Conservation (phyloP, 2,113 vertebrate species). For the Bungarus multicinctus region DNA sequence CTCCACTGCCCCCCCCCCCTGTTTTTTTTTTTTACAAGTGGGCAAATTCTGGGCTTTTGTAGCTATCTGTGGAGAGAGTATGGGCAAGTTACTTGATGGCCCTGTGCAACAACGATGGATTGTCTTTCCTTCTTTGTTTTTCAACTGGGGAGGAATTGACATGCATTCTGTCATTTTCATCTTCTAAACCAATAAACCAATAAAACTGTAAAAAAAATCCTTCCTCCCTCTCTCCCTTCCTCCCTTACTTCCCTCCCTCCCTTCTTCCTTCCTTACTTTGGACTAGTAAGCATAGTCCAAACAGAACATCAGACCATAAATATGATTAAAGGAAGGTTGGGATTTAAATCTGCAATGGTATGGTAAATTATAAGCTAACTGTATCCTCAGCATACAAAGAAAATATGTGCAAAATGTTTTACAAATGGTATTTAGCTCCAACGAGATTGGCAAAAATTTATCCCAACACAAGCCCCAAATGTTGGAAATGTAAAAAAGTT, state of each 20-base stretch:
- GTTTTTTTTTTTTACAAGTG: background rate
- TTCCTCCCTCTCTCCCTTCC: background rate
- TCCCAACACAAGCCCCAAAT: too few species aligned
- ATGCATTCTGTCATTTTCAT: background rate
- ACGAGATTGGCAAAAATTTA: too few species aligned
- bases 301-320: background rate
- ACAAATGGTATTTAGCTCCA: too few species aligned
- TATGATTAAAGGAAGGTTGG: background rate
- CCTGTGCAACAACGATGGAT: background rate
- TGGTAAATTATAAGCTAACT: too few species aligned
- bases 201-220: background rate
- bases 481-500: too few species aligned
- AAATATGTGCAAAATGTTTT: too few species aligned
- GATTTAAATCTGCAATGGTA: background rate
- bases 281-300: too few species aligned
- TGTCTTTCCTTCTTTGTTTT: background rate
- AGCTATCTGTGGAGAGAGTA: background rate
- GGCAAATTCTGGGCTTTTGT: background rate
- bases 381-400: too few species aligned
- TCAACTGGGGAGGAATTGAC: background rate
- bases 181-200: background rate
- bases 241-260: too few species aligned
- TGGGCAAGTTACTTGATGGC: background rate
- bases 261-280: background rate
- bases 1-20: too few species aligned